A percentile compares a stretch with the other conserved stretches of the same genome.
Evolutionary conservation across 2,797 vertebrate species (phyloP).

Genomic region (Cheirogaleus major): DNA sequence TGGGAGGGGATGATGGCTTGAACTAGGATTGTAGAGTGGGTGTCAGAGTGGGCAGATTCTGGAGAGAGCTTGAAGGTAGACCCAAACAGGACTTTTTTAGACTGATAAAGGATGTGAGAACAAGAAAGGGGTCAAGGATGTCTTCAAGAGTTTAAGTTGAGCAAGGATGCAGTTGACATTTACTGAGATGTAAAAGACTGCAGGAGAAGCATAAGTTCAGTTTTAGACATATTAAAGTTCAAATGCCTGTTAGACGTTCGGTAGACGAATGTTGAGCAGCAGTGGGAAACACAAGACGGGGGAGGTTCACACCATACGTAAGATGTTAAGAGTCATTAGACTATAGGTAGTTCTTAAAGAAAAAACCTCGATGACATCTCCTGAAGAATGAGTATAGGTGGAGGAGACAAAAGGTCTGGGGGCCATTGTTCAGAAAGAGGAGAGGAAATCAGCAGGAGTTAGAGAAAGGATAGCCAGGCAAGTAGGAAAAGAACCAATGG

Average conservation of each 20-base stretch:
- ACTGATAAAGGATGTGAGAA: background rate
- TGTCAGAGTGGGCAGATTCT: background rate
- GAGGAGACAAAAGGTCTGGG: background rate
- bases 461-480: background rate
- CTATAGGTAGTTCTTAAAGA: background rate
- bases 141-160: background rate
- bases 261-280: background rate
- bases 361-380: background rate
- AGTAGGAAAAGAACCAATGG: background rate
- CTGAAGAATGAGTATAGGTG: background rate
- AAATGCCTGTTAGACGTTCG: background rate
- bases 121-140: background rate
- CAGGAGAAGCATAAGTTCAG: background rate
- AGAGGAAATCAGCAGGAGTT: background rate
- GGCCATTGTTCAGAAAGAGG: background rate
- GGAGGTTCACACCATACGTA: background rate
- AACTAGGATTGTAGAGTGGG: background rate
- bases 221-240: background rate
- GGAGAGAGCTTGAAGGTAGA: background rate
- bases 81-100: background rate
- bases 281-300: background rate
- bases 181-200: background rate
- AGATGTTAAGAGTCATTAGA: background rate
- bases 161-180: background rate
- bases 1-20: background rate